Evolutionary conservation across 2,113 vertebrate species (phyloP).

Genomic region (Percina caprodes): DNA sequence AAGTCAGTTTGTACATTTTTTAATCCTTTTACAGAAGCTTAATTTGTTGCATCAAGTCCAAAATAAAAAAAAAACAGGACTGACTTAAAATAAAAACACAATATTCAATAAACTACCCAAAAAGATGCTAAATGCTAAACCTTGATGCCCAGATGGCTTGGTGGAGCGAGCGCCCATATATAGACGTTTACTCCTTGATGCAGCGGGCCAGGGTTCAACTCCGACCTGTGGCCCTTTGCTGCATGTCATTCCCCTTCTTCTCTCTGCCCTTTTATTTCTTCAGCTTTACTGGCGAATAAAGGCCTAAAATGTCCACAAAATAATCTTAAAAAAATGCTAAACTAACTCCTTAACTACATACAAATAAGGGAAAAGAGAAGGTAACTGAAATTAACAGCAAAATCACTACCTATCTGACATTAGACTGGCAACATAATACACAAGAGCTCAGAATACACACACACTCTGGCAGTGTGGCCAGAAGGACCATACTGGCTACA

Average conservation of each 20-base stretch:
- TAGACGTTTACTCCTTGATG: too few species aligned
- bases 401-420: not conserved
- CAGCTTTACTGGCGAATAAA: too few species aligned
- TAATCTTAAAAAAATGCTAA: not conserved
- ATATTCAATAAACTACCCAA: not conserved
- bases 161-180: too few species aligned
- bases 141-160: too few species aligned
- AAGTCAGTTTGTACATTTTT: not conserved
- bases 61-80: not conserved
- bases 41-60: not conserved
- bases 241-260: too few species aligned
- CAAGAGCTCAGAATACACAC: not conserved
- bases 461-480: not conserved
- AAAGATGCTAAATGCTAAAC: not conserved
- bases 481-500: not conserved
- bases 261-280: too few species aligned
- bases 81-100: not conserved
- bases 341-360: not conserved
- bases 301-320: too few species aligned
- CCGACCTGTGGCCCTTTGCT: too few species aligned
- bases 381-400: not conserved
- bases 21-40: not conserved
- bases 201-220: too few species aligned
- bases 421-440: not conserved
- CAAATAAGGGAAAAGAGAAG: not conserved